Evolutionary conservation across 37 sponge, comb jelly and placozoan species (phyloP).

Genomic region (Cliona cf. orientalis): DNA sequence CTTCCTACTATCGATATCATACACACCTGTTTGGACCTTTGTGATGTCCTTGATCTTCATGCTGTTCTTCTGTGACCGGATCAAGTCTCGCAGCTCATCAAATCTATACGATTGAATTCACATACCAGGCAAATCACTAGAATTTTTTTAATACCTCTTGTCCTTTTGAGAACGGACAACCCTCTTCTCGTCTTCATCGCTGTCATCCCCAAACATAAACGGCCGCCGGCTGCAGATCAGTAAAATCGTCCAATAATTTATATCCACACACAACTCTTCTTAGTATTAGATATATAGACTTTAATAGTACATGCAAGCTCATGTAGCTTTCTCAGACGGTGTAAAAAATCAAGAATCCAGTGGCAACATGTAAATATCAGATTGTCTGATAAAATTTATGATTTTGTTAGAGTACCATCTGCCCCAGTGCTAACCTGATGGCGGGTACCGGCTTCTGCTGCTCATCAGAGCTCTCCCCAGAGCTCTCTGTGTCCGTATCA

Average conservation of each 20-base stretch:
- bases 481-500: conserved; percentile 77
- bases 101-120: conserved; percentile 47
- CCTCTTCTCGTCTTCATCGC: conserved; percentile 95
- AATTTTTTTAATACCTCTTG: conserved; percentile 65
- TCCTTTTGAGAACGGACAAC: conserved; percentile 93
- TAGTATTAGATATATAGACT: too few relatives aligned
- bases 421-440: conserved; percentile 10
- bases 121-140: background rate
- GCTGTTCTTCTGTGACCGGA: conserved; percentile 86
- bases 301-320: too few relatives aligned
- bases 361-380: background rate
- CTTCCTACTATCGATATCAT: background rate
- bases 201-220: conserved; percentile 71
- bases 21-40: conserved; percentile 83
- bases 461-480: conserved; percentile 78
- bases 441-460: conserved; percentile 17
- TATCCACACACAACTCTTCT: too few relatives aligned
- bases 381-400: background rate
- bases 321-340: too few relatives aligned
- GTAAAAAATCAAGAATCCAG: background rate
- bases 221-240: background rate
- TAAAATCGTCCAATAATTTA: too few relatives aligned
- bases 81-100: conserved; percentile 83
- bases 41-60: conserved; percentile 94
- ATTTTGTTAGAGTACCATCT: too few relatives aligned